Percentiles rank a stretch among this genome's conserved stretches.
Evolutionary conservation across 2,888 invertebrate genomes (phyloP).

Genomic region (Idaea aversata): DNA sequence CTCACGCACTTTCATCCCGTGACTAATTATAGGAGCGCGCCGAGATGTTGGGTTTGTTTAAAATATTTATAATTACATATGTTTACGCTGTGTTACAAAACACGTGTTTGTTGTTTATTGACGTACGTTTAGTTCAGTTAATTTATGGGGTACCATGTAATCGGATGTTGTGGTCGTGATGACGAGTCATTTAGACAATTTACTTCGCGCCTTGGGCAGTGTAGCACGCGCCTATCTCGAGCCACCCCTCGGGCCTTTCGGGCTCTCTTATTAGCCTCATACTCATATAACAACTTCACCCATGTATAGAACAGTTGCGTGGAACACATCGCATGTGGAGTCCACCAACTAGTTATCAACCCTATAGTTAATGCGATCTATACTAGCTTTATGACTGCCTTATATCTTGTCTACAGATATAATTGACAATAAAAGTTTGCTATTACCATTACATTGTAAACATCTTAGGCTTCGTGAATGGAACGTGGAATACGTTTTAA

Average conservation of each 20-base stretch:
- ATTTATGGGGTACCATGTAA: conserved; percentile 11
- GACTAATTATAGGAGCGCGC: conserved; percentile 52
- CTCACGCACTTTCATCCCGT: conserved; percentile 64
- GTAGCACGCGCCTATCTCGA: not conserved
- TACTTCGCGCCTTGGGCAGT: conserved; percentile 8
- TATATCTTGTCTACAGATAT: conserved; percentile 20
- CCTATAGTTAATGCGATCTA: not conserved
- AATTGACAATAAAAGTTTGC: conserved; percentile 4
- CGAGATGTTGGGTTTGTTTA: conserved; percentile 46
- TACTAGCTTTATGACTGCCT: not conserved
- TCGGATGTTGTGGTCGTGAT: conserved; percentile 27
- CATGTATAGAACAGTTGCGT: not conserved
- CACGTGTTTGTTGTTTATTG: conserved; percentile 23
- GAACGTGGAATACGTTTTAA: not conserved
- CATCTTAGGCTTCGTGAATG: not conserved
- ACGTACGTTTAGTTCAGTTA: conserved; percentile 15
- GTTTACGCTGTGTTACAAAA: conserved; percentile 32
- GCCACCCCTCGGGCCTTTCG: conserved; percentile 9
- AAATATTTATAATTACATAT: conserved; percentile 51
- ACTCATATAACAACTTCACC: not conserved
- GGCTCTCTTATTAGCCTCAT: not conserved
- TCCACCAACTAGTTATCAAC: not conserved
- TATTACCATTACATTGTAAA: conserved; percentile 2
- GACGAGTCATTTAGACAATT: conserved; percentile 40
- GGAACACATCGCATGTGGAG: not conserved